Evolutionary conservation across 2,797 vertebrate genomes (phyloP).

Genomic region (Eulemur mongoz): DNA sequence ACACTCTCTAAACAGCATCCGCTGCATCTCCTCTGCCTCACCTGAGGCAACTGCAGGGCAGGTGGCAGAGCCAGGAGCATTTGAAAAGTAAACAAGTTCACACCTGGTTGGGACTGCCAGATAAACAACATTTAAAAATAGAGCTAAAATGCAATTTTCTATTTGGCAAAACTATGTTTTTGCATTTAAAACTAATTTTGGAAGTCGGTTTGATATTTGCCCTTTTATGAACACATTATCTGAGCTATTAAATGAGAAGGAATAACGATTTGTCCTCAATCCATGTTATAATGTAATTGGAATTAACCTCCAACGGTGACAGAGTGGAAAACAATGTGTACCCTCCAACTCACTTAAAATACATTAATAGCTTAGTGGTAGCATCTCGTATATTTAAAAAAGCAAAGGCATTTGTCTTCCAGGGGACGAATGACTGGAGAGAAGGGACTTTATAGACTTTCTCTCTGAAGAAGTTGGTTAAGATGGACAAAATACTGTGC

Average conservation of each 20-base stretch:
- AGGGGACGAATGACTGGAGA: not conserved
- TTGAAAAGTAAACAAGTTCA: not conserved
- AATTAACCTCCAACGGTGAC: not conserved
- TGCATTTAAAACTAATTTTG: not conserved
- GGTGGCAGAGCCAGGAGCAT: not conserved
- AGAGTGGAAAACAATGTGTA: not conserved
- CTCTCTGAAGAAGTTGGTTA: not conserved
- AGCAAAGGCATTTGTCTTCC: not conserved
- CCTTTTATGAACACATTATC: conserved; percentile 12
- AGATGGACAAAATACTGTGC: not conserved
- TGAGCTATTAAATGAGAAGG: not conserved
- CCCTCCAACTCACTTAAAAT: conserved; percentile 18
- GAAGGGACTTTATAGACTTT: not conserved
- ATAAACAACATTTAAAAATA: not conserved
- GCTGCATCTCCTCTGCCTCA: not conserved
- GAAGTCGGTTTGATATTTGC: not conserved
- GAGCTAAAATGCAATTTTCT: not conserved
- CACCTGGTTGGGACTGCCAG: not conserved
- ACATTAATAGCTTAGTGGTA: not conserved
- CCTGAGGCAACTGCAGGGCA: not conserved
- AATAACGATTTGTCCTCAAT: not conserved
- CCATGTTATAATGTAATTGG: not conserved
- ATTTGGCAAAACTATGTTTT: not conserved
- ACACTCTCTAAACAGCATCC: not conserved
- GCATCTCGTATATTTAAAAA: not conserved